Conservation (phyloP, 2,888 invertebrate genomes). For the Xanthostigma xanthostigma region DNA sequence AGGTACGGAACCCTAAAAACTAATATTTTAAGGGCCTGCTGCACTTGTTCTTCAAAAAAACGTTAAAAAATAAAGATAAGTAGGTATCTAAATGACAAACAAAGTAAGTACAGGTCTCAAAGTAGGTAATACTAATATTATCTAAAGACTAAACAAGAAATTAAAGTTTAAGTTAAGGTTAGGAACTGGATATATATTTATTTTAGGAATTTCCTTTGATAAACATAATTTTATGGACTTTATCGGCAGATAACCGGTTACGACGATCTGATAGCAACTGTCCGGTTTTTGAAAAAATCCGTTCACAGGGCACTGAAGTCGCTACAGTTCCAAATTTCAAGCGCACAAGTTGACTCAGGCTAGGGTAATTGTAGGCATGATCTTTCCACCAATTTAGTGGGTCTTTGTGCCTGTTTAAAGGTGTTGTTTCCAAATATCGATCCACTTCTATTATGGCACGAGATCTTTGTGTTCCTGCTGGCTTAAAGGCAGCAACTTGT, state of each 20-base stretch:
- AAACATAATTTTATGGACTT: slow-evolving; percentile 7
- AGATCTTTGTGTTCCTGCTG: too few species aligned
- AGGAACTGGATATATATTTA: too few species aligned
- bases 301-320: slow-evolving; percentile 11
- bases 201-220: not conserved
- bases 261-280: slow-evolving; percentile 7
- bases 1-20: too few species aligned
- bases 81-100: too few species aligned
- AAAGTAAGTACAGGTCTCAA: too few species aligned
- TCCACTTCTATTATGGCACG: slow-evolving; percentile 2
- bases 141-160: too few species aligned
- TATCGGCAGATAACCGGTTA: slow-evolving; percentile 3
- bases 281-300: slow-evolving; percentile 10
- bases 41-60: too few species aligned
- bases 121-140: too few species aligned
- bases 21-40: too few species aligned
- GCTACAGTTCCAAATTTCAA: slow-evolving; percentile 9
- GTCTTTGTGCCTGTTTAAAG: slow-evolving; percentile 1
- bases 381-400: slow-evolving; percentile 12
- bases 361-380: slow-evolving; percentile 10
- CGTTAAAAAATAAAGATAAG: too few species aligned
- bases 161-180: too few species aligned
- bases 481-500: too few species aligned
- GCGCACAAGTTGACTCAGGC: slow-evolving; percentile 6
- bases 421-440: not conserved